These are phyloP conservation scores for Drosophila falleni DNA, from an alignment of 2,888 invertebrate species.

Conservation along the genomic window DNA sequence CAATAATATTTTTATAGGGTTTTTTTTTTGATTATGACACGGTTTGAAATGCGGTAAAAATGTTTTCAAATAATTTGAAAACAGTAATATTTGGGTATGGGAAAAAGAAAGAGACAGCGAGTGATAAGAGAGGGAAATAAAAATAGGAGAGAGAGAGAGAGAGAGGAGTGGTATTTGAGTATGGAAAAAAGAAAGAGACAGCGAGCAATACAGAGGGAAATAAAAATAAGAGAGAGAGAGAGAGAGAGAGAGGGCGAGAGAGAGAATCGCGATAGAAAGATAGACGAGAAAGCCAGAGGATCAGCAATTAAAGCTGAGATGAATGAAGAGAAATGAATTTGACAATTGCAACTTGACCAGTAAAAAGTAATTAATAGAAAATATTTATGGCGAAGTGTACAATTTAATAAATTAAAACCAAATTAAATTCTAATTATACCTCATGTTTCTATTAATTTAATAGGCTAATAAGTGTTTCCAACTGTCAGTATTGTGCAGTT, in stretches of 20 bases:
- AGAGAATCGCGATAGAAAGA: too few relatives aligned
- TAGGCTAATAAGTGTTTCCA: neutral
- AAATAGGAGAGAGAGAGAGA: too few relatives aligned
- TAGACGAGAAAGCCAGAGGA: neutral
- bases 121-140: neutral
- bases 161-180: too few relatives aligned
- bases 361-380: neutral
- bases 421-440: neutral
- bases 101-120: neutral
- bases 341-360: neutral
- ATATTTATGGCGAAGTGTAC: neutral
- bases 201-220: neutral
- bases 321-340: neutral
- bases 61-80: neutral
- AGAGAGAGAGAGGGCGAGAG: neutral
- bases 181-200: neutral
- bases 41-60: neutral
- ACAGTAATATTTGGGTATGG: neutral
- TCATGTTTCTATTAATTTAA: neutral
- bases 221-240: neutral
- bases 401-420: neutral
- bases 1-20: neutral
- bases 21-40: neutral
- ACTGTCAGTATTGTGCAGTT: slow-evolving; percentile 6
- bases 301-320: neutral